phyloP scores from a whole-genome alignment of 2,797 vertebrate genomes.

The Poecilia velifera region DNA sequence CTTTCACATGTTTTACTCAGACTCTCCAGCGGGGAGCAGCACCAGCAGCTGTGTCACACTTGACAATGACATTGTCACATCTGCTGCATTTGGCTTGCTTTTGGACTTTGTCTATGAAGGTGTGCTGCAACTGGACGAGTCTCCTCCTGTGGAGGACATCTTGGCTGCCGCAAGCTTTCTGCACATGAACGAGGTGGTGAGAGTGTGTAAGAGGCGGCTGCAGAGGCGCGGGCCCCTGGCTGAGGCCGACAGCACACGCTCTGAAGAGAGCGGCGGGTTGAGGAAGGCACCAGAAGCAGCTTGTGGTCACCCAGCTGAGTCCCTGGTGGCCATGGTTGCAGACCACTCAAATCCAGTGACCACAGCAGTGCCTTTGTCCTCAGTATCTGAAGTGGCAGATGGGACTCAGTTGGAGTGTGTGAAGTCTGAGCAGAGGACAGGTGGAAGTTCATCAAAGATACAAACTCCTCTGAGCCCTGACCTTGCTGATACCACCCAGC shows the following conservation, averaged over 20 bases:
- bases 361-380: constrained; percentile 33
- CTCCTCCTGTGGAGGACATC: constrained; percentile 90
- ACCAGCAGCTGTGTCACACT: constrained; percentile 83
- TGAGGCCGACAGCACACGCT: constrained; percentile 94
- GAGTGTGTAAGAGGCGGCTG: constrained; percentile 91
- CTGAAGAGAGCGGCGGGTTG: constrained; percentile 76
- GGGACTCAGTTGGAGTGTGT: constrained; percentile 52
- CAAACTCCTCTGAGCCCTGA: constrained; percentile 75
- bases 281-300: constrained; percentile 58
- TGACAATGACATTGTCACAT: constrained; percentile 93
- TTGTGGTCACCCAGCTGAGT: constrained; percentile 18
- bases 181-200: constrained; percentile 97
- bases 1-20: constrained; percentile 96
- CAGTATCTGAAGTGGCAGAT: constrained; percentile 41
- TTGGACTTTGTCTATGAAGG: constrained; percentile 96
- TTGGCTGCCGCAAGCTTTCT: constrained; percentile 94
- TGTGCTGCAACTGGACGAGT: constrained; percentile 82
- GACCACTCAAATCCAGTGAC: constrained; percentile 46
- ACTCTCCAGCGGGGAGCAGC: constrained; percentile 76
- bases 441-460: constrained; percentile 50
- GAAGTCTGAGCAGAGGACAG: constrained; percentile 70
- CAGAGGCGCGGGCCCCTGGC: constrained; percentile 87
- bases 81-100: constrained; percentile 89
- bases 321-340: constrained; percentile 30
- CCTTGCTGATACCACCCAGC: constrained; percentile 91